Evolutionary conservation across 2,113 vertebrate species (phyloP), one percentile per base, ranked within the genome.

Genomic region (Amphiprion percula): DNA sequence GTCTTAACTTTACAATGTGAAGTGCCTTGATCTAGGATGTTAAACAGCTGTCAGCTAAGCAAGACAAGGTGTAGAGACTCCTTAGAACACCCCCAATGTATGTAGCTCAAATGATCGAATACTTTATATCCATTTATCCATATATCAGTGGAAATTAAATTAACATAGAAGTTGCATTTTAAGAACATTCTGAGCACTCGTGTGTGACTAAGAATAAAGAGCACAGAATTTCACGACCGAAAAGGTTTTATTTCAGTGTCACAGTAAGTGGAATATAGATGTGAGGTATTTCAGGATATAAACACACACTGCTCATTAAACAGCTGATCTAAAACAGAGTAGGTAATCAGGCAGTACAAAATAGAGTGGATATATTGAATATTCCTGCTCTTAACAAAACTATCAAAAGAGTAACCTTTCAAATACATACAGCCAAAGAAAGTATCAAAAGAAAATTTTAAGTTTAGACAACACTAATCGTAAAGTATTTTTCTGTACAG

Each of bases 261-360:
- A 84, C 21, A 19, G 37, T 63, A 41, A 41, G 15, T 49, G 50
- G 59, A 82, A 79, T 82, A 85, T 16, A 84, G 85, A 85, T 68
- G 47, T 87, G 86, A 90, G 87, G 84, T 93, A 91, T 87, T 85
- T 87, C 67, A 75, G 73, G 41, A 88, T 86, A 62, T 61, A 69
- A 86, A 86, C 70, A 79, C 71, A 74, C 16, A 68, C 28, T 79
- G 30, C 69, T 74, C 70, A 82, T 16, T 68, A 16, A 76, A 76
- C 47, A 73, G 68, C 63, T 82, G 71, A 53, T 69, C 37, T 39
- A 85, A 72, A 74, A 82, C 24, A 33, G 21, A 1, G 6, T 23
- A 65, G 2, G 37, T 39, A 70, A 74, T 77, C 23, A 69, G 52
- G 65, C 24, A 75, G 63, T 85, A 90, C 11, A 87, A 90, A 84